Percentiles rank a stretch among this genome's conserved stretches.
These are phyloP conservation scores for Myiozetetes cayanensis DNA, from an alignment of 2,113 vertebrate species.

Conservation along the genomic window DNA sequence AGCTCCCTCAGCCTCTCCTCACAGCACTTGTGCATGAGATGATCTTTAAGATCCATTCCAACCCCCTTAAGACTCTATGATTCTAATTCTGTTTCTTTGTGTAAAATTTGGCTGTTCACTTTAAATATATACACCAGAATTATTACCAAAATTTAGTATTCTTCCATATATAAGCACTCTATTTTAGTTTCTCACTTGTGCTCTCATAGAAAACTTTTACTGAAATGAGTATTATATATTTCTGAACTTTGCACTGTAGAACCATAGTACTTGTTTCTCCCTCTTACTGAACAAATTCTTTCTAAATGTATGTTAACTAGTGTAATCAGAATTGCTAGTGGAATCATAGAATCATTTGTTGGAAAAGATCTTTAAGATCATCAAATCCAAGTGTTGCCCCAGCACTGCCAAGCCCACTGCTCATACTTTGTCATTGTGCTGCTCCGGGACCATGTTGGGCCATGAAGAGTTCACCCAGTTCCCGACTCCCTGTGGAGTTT, in stretches of 20 bases:
- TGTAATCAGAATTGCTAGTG: neutral
- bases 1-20: too few species aligned
- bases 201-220: neutral
- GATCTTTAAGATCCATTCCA: neutral
- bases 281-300: neutral
- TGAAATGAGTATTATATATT: neutral
- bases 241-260: neutral
- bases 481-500: neutral
- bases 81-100: neutral
- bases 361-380: neutral
- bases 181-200: neutral
- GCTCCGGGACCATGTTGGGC: neutral
- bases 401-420: neutral
- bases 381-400: neutral
- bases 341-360: neutral
- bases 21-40: neutral
- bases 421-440: neutral
- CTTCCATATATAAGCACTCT: neutral
- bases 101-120: neutral
- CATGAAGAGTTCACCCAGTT: neutral
- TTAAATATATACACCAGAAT: neutral
- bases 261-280: neutral
- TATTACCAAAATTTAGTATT: neutral
- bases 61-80: rapidly evolving
- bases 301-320: neutral